These are phyloP conservation scores for Nemopilema nomurai DNA, from an alignment of 30 jellyfish, hydroid and myxozoan species.

Conservation along the genomic window DNA sequence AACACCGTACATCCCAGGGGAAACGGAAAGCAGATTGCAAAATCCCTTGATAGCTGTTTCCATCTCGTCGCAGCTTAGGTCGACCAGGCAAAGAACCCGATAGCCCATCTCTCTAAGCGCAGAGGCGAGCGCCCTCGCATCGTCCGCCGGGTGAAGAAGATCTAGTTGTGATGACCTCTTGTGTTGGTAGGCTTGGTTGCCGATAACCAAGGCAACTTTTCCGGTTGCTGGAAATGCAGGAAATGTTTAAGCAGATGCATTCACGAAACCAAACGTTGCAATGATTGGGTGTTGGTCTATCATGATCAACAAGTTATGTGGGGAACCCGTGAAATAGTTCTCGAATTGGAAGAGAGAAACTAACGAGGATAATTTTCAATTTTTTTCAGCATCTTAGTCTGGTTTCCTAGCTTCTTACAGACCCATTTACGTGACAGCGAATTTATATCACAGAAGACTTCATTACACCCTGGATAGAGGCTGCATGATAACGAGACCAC, in stretches of 20 bases:
- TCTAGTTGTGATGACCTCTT: constrained; percentile 48
- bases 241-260: not conserved
- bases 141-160: constrained; percentile 88
- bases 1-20: constrained; percentile 72
- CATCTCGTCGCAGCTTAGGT: constrained; percentile 77
- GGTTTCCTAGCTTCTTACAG: too few relatives aligned
- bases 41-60: constrained; percentile 74
- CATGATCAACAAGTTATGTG: too few relatives aligned
- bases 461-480: too few relatives aligned
- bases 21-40: constrained; percentile 50
- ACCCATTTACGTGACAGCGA: too few relatives aligned
- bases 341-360: too few relatives aligned
- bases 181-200: constrained; percentile 70
- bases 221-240: constrained; percentile 72
- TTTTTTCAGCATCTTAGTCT: too few relatives aligned
- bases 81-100: constrained; percentile 83
- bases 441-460: too few relatives aligned
- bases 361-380: too few relatives aligned
- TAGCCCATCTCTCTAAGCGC: constrained; percentile 76
- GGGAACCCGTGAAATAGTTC: too few relatives aligned
- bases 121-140: constrained; percentile 74
- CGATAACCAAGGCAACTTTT: constrained; percentile 87
- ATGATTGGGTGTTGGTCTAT: too few relatives aligned
- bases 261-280: too few relatives aligned
- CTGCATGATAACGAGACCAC: too few relatives aligned